Evolutionary conservation across 2,797 vertebrate genomes (phyloP).

Genomic region (Sebastes nivosus): DNA sequence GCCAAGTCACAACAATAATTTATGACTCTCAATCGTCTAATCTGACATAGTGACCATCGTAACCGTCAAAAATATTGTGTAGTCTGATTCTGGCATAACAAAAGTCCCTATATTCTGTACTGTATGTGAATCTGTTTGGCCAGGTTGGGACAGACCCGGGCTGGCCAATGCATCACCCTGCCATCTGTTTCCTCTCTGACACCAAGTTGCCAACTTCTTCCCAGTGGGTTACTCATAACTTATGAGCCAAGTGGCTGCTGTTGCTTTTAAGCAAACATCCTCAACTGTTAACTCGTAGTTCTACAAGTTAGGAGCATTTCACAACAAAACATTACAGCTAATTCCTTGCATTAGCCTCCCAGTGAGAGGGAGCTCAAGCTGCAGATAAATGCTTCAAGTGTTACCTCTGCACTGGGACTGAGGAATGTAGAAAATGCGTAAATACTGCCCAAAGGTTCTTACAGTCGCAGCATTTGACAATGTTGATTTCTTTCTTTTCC

Average conservation of each 20-base stretch:
- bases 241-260: constrained; percentile 17
- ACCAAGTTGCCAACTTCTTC: constrained; percentile 19
- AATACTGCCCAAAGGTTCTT: not conserved
- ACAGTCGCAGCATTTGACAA: not conserved
- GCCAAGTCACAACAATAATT: too few species aligned
- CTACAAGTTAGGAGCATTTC: constrained; percentile 11
- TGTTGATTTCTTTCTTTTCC: constrained; percentile 5
- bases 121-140: not conserved
- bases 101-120: too few species aligned
- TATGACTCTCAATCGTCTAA: too few species aligned
- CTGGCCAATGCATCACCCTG: not conserved
- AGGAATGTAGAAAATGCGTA: constrained; percentile 19
- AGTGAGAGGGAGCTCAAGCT: constrained; percentile 32
- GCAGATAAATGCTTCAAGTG: not conserved
- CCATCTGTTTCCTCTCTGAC: constrained; percentile 42
- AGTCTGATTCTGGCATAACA: too few species aligned
- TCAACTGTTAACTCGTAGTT: not conserved
- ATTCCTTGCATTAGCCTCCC: constrained; percentile 15
- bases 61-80: too few species aligned
- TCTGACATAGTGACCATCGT: too few species aligned
- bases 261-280: constrained; percentile 35
- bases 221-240: not conserved
- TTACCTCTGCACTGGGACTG: not conserved
- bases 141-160: not conserved
- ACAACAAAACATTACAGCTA: constrained; percentile 16